These are phyloP conservation scores for Dasysyrphus tricinctus DNA, from an alignment of 2,888 invertebrate species.

Conservation along the genomic window DNA sequence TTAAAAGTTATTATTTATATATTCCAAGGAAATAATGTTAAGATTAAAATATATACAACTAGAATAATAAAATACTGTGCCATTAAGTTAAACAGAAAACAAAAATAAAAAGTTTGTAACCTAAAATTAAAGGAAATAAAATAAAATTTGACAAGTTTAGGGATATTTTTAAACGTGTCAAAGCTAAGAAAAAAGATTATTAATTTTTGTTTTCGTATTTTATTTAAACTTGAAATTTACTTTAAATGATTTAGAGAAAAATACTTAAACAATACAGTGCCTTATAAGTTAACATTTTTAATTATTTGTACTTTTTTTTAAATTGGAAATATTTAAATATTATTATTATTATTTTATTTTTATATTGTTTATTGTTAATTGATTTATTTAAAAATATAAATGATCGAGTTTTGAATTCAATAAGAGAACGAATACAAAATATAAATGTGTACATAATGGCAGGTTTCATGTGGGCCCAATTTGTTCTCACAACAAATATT, in stretches of 20 bases:
- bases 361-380: not conserved
- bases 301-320: not conserved
- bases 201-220: not conserved
- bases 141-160: not conserved
- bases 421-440: conserved; percentile 13
- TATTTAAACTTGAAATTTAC: not conserved
- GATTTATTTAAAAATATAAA: not conserved
- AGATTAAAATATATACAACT: conserved; percentile 25
- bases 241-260: not conserved
- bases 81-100: conserved; percentile 37
- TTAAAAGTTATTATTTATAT: conserved; percentile 41
- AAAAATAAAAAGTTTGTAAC: not conserved
- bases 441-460: conserved; percentile 60
- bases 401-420: conserved; percentile 10
- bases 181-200: not conserved
- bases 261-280: conserved; percentile 63
- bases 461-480: conserved; percentile 74
- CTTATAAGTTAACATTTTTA: conserved; percentile 66
- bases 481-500: conserved; percentile 53
- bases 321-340: not conserved
- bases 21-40: conserved; percentile 40
- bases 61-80: conserved; percentile 44
- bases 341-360: not conserved
- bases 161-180: conserved; percentile 17
- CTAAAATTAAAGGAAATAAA: not conserved